These are phyloP conservation scores for Pachyseris speciosa DNA, from an alignment of 64 coral and sea anemone species.

Conservation along the genomic window DNA sequence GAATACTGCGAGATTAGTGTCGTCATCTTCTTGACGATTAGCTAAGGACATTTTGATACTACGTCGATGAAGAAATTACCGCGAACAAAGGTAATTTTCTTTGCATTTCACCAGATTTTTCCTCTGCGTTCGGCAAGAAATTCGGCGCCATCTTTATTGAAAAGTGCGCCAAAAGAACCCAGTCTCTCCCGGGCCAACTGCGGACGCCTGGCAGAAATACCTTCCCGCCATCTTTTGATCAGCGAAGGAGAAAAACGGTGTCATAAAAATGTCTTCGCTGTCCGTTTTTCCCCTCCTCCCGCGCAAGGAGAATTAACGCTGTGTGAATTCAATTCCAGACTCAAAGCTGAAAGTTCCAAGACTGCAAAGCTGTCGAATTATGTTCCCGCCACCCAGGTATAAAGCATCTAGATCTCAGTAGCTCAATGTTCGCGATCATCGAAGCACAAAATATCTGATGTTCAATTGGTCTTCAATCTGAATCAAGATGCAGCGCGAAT, in stretches of 20 bases:
- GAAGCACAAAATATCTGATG: too few relatives aligned
- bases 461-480: too few relatives aligned
- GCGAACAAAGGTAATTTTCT: not conserved
- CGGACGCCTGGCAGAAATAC: conserved; percentile 61
- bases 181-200: not conserved
- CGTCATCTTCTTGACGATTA: conserved; percentile 10
- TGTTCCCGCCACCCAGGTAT: conserved; percentile 69
- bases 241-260: not conserved
- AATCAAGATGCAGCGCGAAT: too few relatives aligned
- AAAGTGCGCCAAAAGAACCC: not conserved
- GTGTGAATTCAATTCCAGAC: conserved; percentile 82
- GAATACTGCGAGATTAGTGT: conserved; percentile 54
- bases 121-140: not conserved
- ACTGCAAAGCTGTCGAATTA: conserved; percentile 75
- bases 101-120: not conserved
- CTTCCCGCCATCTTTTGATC: conserved; percentile 42
- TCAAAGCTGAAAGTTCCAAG: conserved; percentile 66
- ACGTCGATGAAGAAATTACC: not conserved
- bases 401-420: too few relatives aligned
- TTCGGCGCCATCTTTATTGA: conserved; percentile 36
- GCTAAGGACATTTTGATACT: not conserved
- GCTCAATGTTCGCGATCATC: too few relatives aligned
- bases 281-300: conserved; percentile 79
- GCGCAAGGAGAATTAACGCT: conserved; percentile 72
- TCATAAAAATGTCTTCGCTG: conserved; percentile 49